Conservation (phyloP, 2,113 vertebrate genomes). For the Cyanocitta stelleri region DNA sequence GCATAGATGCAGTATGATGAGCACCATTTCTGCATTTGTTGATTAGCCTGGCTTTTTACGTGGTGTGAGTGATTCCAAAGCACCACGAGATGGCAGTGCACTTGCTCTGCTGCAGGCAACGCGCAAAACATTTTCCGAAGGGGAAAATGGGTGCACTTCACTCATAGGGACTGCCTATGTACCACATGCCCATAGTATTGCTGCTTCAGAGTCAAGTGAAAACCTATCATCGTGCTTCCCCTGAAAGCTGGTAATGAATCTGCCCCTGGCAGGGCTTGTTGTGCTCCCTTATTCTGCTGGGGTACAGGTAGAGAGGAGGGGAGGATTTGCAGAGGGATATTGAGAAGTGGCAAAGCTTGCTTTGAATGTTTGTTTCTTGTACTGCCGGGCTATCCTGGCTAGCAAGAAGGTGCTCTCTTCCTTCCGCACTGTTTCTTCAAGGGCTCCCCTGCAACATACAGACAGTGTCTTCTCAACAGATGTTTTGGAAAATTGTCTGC, state of each 20-base stretch:
- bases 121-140: background rate
- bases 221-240: background rate
- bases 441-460: background rate
- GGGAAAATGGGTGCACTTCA: background rate
- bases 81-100: constrained; percentile 52
- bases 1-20: background rate
- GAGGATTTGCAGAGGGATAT: background rate
- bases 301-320: background rate
- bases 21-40: background rate
- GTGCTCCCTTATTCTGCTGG: background rate
- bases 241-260: background rate
- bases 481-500: background rate
- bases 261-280: background rate
- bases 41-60: background rate
- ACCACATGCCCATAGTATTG: background rate
- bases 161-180: fast-evolving
- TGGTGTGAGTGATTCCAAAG: background rate
- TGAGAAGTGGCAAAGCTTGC: background rate
- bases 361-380: background rate
- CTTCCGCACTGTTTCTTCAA: background rate
- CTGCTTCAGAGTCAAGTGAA: background rate
- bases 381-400: fast-evolving
- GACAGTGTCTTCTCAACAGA: background rate
- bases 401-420: background rate
- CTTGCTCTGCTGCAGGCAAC: background rate